A percentile compares a stretch with the other conserved stretches of the same genome.
phyloP scores from a whole-genome alignment of 2,113 vertebrate species.

The Lutjanus erythropterus region DNA sequence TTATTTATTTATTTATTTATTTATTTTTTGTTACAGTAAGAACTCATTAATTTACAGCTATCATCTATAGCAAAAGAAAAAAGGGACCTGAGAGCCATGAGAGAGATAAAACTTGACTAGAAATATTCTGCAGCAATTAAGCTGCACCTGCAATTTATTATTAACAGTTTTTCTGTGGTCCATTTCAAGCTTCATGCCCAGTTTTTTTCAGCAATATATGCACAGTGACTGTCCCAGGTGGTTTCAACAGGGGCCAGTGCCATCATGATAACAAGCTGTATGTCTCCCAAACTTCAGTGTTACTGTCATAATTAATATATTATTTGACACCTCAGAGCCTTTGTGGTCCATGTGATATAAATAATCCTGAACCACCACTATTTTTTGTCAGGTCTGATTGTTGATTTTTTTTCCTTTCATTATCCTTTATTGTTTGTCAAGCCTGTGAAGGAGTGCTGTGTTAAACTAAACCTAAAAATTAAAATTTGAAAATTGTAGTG shows the following conservation, averaged over 20 bases:
- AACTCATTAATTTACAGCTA: background rate
- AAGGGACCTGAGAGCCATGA: background rate
- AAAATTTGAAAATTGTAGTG: too few species aligned
- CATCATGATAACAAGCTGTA: background rate
- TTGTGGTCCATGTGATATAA: too few species aligned
- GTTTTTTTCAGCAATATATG: background rate
- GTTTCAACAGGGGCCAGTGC: background rate
- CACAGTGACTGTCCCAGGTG: background rate
- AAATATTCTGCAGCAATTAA: background rate
- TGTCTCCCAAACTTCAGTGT: background rate
- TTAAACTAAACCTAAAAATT: too few species aligned
- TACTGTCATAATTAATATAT: too few species aligned
- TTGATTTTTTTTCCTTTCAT: too few species aligned
- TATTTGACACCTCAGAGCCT: too few species aligned
- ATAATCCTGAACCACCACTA: too few species aligned
- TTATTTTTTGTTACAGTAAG: background rate
- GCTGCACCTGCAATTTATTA: too few species aligned
- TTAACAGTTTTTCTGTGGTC: too few species aligned
- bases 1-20: background rate
- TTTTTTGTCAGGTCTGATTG: too few species aligned
- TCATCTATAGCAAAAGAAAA: background rate
- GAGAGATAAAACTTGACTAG: background rate
- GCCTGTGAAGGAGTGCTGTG: too few species aligned
- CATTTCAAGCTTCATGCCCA: background rate
- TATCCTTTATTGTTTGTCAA: too few species aligned